A percentile compares a stretch with the other conserved stretches of the same genome.
Conservation (phyloP, 2,888 invertebrate genomes). For the Caenorhabditis auriculariae region DNA sequence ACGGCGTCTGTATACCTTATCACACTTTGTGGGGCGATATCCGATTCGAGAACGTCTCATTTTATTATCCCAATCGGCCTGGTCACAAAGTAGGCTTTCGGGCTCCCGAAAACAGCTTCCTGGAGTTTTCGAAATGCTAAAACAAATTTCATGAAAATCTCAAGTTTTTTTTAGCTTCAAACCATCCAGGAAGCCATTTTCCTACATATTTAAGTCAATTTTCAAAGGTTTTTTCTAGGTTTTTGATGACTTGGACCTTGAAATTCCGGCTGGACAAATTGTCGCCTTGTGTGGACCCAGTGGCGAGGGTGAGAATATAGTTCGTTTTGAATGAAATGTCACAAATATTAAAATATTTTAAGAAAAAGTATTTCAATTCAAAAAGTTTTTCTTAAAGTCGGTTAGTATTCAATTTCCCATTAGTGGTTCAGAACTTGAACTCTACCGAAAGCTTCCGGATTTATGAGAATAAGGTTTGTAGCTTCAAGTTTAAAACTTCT, state of each 20-base stretch:
- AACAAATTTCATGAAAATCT: too few relatives aligned
- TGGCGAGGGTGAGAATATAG: slow-evolving; percentile 75
- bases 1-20: slow-evolving; percentile 74
- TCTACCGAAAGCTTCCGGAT: too few relatives aligned
- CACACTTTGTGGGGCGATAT: slow-evolving; percentile 76
- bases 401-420: too few relatives aligned
- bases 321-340: too few relatives aligned
- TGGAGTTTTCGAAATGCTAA: too few relatives aligned
- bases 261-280: slow-evolving; percentile 82
- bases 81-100: slow-evolving; percentile 64
- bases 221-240: slow-evolving; percentile 65
- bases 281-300: slow-evolving; percentile 90
- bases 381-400: too few relatives aligned
- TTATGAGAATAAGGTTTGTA: too few relatives aligned
- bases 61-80: slow-evolving; percentile 79
- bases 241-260: slow-evolving; percentile 80
- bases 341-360: too few relatives aligned
- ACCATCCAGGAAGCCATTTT: not conserved
- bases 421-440: too few relatives aligned
- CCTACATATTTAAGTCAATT: not conserved
- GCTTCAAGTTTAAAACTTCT: too few relatives aligned
- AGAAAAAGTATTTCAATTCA: too few relatives aligned
- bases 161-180: not conserved
- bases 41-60: slow-evolving; percentile 81
- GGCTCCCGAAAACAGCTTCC: too few relatives aligned